Evolutionary conservation across 2,797 vertebrate species (phyloP), one percentile per base, ranked within the genome.

Genomic region (Alosa sapidissima): DNA sequence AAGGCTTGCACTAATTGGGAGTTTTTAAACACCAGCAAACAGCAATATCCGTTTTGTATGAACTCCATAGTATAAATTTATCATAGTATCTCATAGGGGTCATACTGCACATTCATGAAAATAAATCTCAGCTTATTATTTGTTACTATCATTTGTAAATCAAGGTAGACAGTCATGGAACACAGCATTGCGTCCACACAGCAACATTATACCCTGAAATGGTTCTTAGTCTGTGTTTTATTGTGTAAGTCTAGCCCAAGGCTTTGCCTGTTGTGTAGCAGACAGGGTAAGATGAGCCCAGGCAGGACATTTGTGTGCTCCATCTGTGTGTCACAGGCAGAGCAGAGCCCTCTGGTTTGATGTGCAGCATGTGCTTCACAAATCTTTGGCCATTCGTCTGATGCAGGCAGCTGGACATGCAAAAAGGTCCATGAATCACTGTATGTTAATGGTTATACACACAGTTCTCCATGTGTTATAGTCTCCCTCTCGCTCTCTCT

Each of bases 241-340:
- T 83, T 82, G 78, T 81, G 85, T 84, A 84, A 86, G 85, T 78
- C 86, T 47, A 68, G 88, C 89, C 89, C 45, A 84, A 81, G 85
- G 88, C 87, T 85, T 82, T 83, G 81, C 84, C 84, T 88, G 84
- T 86, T 82, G 86, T 89, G 85, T 82, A 85, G 88, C 84, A 89
- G 87, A 88, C 89, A 90, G 87, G 83, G 82, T 86, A 85, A 85
- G 87, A 89, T 90, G 87, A 88, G 85, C 84, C 85, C 84, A 87
- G 89, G 89, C 87, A 88, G 87, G 85, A 88, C 88, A 86, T 88
- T 84, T 87, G 89, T 87, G 89, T 87, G 86, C 86, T 90, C 85
- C 88, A 89, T 89, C 88, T 87, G 83, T 84, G 84, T 85, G 86
- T 88, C 85, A 81, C 85, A 84, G 84, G 86, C 28, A 28, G 28